Evolutionary conservation across 1,140 invertebrate genomes (phyloP), one percentile per base, ranked within the genome.

Genomic region (Prorops nasuta): DNA sequence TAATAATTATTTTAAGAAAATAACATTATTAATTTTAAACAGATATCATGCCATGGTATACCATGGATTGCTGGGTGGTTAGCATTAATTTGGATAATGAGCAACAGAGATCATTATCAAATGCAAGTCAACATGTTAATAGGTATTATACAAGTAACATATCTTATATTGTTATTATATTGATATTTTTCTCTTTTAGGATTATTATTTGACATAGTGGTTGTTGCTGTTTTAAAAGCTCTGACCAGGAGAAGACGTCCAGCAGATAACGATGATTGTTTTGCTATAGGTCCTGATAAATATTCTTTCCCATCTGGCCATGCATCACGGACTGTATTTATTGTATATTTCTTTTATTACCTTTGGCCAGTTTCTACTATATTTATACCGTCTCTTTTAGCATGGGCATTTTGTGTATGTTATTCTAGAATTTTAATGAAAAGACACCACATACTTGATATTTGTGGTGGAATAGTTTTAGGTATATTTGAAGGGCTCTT

Each of bases 231-330:
- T 1, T 52, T 90, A 2, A 98, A 98, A 79, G 86, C 94, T 3
- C 69, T 85, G 35, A 82, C 88, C 12, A 79, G 91, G 53, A 77
- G 96, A 62, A 78, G 85, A 65, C 76, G 96, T 35, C 95, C 94
- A 12, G 54, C 79, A 1, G 75, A 81, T 15, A 88, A 90, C 66
- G 86, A 91, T 54, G 83, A 85, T 69, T 66, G 79, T 8, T 61
- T 83, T 15, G 76, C 72, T 14, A 60, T 81, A 43, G 81, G 84
- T 1, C 79, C 93, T 0, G 96, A 98, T 73, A 89, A 94, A 62
- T 98, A 88, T 69, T 94, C 94, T 24, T 98, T 98, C 73, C 96
- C 96, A 19, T 98, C 95, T 0, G 96, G 96, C 1, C 96, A 99
- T 77, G 84, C 92, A 1, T 94, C 92, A n/a, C 77, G 96, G 60